phyloP scores from a whole-genome alignment of 2,888 invertebrate genomes.

The Pseudoips prasinana region DNA sequence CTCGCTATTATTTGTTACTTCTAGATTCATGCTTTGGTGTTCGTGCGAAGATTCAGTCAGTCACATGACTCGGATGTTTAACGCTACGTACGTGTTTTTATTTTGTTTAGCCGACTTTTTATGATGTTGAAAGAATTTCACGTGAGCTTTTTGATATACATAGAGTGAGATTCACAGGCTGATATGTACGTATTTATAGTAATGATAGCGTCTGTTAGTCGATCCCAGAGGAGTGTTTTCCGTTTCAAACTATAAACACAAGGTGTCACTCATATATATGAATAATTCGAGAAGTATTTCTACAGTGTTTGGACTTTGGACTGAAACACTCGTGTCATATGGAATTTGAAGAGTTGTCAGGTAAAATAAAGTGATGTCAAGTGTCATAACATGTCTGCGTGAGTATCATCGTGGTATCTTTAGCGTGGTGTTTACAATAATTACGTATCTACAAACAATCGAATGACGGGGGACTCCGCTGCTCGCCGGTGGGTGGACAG shows the following conservation, averaged over 20 bases:
- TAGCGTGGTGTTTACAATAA: constrained; percentile 38
- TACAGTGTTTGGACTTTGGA: constrained; percentile 2
- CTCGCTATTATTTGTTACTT: constrained; percentile 58
- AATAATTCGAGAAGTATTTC: too few species aligned
- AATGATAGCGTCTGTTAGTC: too few species aligned
- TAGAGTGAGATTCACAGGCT: too few species aligned
- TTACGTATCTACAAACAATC: constrained; percentile 32
- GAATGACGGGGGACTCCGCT: constrained; percentile 33
- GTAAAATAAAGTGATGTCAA: constrained; percentile 20
- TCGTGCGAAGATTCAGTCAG: constrained; percentile 30
- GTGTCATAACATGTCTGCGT: constrained; percentile 39
- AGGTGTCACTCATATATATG: too few species aligned
- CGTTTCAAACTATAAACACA: too few species aligned
- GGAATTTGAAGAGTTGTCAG: too few species aligned
- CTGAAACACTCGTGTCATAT: constrained; percentile 3
- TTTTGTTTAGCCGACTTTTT: not conserved
- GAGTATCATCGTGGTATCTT: constrained; percentile 38
- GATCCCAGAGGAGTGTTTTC: too few species aligned
- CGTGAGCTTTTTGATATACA: too few species aligned
- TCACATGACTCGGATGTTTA: constrained; percentile 24
- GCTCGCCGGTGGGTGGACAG: constrained; percentile 33
- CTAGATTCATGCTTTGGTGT: constrained; percentile 38
- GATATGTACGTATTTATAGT: too few species aligned
- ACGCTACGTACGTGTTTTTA: not conserved
- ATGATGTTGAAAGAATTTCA: too few species aligned